Evolutionary conservation across 1,140 invertebrate species (phyloP), one percentile per base, ranked within the genome.

Genomic region (Drosophila pallidifrons): DNA sequence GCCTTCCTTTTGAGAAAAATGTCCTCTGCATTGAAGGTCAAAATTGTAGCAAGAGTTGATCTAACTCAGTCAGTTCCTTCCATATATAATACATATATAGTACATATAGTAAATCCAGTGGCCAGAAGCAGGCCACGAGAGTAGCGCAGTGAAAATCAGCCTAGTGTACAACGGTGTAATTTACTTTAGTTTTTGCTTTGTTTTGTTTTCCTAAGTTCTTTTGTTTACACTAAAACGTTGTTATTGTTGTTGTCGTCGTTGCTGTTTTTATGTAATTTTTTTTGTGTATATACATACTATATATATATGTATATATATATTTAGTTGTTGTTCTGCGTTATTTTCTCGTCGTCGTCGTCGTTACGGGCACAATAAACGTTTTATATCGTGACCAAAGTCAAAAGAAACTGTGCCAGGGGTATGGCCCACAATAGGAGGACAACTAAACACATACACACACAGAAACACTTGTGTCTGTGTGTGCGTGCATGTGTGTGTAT

Each of bases 301-400:
- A 28, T 5, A 28, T 5, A 54, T 49, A 5, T 25, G n/a, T 35
- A 15, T 46, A 25, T 28, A 32, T 8, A 54, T 75, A 63, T 68
- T 73, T 65, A 47, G 47, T 71, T 61, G 35, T 35, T 71, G 60
- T 70, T 54, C 47, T 63, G 46, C 58, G 45, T 46, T 59, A 67
- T 67, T 82, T 69, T 71, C 78, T 63, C 75, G 66, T 51, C 47
- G 47, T 58, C 73, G 75, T 72, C 67, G 67, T 64, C 75, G 78
- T 72, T 72, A 76, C 52, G 85, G 63, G 74, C 71, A 88, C 81
- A 89, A 89, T 89, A 88, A 88, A 88, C 85, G 83, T 81, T 89
- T 89, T 83, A 76, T 88, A 89, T 88, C 83, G 83, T 88, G 81
- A 88, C 83, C 83, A 88, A 88, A 88, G 83, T 88, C 85, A 89